Evolutionary conservation across 2,113 vertebrate species (phyloP).

Genomic region (Protobothrops flavoviridis): DNA sequence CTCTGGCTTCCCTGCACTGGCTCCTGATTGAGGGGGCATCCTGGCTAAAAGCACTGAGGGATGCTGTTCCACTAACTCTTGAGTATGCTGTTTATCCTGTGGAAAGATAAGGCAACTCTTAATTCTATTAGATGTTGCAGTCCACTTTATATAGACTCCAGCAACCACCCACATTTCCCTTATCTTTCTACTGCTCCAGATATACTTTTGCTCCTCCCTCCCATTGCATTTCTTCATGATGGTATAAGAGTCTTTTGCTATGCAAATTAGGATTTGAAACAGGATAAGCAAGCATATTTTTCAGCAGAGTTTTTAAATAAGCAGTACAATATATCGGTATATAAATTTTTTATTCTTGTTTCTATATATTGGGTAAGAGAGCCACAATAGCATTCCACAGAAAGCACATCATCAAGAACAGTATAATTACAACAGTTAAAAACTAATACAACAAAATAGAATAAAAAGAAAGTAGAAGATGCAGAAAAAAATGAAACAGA

Average conservation of each 20-base stretch:
- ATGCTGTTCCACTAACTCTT: background rate
- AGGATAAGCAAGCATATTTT: background rate
- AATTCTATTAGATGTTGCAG: constrained; percentile 26
- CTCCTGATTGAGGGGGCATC: constrained; percentile 56
- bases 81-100: background rate
- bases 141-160: constrained; percentile 15
- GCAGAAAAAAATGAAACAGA: background rate
- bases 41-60: accelerated
- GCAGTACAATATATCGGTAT: too few species aligned
- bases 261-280: background rate
- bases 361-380: background rate
- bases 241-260: background rate
- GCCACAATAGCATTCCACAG: background rate
- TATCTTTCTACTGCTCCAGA: background rate
- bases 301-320: background rate
- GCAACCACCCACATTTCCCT: background rate
- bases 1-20: accelerated
- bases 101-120: background rate
- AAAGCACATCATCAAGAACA: background rate
- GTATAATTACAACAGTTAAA: background rate
- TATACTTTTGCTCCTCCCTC: constrained; percentile 22
- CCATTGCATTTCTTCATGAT: background rate
- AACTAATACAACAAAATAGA: background rate
- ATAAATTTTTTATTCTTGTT: background rate
- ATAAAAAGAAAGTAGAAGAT: background rate